These are phyloP conservation scores for Spizaetus ornatus DNA, from an alignment of 2,113 vertebrate genomes.

Conservation along the genomic window DNA sequence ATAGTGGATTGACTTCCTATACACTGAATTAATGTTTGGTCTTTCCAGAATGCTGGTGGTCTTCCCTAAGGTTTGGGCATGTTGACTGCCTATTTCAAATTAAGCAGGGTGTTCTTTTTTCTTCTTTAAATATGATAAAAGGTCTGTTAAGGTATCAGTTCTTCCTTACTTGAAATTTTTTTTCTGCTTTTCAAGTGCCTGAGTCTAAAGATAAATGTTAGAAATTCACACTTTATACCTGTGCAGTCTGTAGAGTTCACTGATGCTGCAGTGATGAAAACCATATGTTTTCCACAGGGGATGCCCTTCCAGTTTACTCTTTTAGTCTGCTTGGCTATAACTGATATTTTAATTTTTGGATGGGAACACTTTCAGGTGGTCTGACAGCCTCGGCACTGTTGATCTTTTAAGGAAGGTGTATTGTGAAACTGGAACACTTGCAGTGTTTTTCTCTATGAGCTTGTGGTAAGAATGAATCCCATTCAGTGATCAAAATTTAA, in stretches of 20 bases:
- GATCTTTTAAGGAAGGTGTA: background rate
- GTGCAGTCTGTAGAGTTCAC: background rate
- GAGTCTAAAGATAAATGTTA: background rate
- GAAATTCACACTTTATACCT: background rate
- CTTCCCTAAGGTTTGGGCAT: background rate
- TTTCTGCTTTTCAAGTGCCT: background rate
- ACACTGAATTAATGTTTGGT: background rate
- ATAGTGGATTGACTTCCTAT: background rate
- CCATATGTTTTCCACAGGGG: background rate
- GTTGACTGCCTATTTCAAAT: background rate
- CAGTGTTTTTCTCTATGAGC: background rate
- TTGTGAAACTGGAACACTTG: background rate
- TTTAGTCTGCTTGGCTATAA: background rate
- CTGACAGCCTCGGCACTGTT: background rate
- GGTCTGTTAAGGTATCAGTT: background rate
- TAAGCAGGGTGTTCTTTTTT: background rate
- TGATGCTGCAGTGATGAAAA: background rate
- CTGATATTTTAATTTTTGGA: background rate
- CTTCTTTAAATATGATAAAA: background rate
- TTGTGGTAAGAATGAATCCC: background rate
- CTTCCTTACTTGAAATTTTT: background rate
- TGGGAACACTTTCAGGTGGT: background rate
- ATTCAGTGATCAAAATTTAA: constrained; percentile 14
- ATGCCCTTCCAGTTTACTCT: background rate
- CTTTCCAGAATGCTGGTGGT: background rate